Percentiles rank a stretch among this genome's conserved stretches.
Conservation (phyloP, 2,113 vertebrate species). For the Tachysurus vachellii region DNA sequence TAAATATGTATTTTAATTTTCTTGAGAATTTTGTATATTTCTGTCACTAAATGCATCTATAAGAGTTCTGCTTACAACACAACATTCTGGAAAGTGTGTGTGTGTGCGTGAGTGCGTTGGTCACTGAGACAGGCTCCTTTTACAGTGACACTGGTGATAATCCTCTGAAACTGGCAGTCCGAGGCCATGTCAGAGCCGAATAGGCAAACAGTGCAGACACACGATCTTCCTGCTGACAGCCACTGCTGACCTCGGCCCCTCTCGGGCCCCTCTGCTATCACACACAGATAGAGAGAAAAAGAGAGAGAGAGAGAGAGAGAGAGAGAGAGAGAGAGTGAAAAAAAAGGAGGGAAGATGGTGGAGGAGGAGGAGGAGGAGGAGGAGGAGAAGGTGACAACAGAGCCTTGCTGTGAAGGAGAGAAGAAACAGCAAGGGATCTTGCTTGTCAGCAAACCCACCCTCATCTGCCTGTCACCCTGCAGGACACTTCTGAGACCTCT, state of each 20-base stretch:
- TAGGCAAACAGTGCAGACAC: slow-evolving; percentile 64
- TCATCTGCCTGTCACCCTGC: slow-evolving; percentile 25
- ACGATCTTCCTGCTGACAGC: slow-evolving; percentile 67
- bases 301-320: slow-evolving; percentile 12
- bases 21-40: not conserved
- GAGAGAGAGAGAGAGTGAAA: not conserved
- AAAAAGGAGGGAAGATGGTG: slow-evolving; percentile 12
- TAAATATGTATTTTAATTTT: not conserved
- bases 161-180: slow-evolving; percentile 73
- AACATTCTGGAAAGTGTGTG: not conserved
- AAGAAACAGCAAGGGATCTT: slow-evolving; percentile 52
- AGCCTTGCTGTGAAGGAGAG: slow-evolving; percentile 57
- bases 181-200: slow-evolving; percentile 46
- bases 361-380: slow-evolving; percentile 48
- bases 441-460: slow-evolving; percentile 65
- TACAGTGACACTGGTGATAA: slow-evolving; percentile 72
- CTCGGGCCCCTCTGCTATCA: slow-evolving; percentile 63
- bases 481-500: slow-evolving; percentile 48
- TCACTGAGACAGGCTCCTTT: slow-evolving; percentile 69
- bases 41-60: not conserved
- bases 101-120: slow-evolving; percentile 24
- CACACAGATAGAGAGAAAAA: not conserved
- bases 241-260: slow-evolving; percentile 65
- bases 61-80: not conserved
- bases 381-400: slow-evolving; percentile 65